Base-by-base conservation (phyloP, 2,113 vertebrate genomes). In the Acinonyx jubatus region DNA sequence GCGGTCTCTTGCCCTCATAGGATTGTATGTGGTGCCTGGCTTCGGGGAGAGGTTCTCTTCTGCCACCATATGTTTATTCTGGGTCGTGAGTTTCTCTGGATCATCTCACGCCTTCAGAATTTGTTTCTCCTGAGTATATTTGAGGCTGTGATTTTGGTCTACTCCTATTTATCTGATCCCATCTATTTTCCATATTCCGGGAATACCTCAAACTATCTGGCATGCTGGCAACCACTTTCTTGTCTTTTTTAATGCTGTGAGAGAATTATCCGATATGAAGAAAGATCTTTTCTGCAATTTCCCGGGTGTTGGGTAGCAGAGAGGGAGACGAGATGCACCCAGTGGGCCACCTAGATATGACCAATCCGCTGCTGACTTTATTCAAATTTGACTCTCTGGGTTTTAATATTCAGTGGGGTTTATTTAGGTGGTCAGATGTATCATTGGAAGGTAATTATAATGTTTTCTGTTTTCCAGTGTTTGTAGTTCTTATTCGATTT, bases 321-420 rank as follows among this genome's bases (percentile, higher is more conserved):
- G 55, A 63, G 38, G 50, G 19, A 27, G 10, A 14, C 1, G 29
- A 12, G 10, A 33, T 1, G 1, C 1, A 5, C 11, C 23, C 4
- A 2, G 16, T 81, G 50, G 38, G n/a, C 19, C 36, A 3, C 31
- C 18, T 57, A 2, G 19, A 8, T 11, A 18, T 21, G 31, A 12
- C 29, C 57, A 55, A 29, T 33, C 50, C 3, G 31, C 25, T 57
- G n/a, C 18, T 18, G 31, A 38, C 65, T 68, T 41, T 33, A 57
- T 33, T 92, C 45, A 41, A 41, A 41, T 50, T 45, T 16, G 33
- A 31, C 6, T 27, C 23, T 93, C 31, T 12, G 16, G 19, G 9
- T 74, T 81, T 92, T 84, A 48, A 74, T 66, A 21, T 36, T 84
- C 31, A 27, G 14, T n/a, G 3, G 50, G 9, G 2, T 41, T 55